phyloP scores from a whole-genome alignment of 2,797 vertebrate species.

The Anas flavirostris region DNA sequence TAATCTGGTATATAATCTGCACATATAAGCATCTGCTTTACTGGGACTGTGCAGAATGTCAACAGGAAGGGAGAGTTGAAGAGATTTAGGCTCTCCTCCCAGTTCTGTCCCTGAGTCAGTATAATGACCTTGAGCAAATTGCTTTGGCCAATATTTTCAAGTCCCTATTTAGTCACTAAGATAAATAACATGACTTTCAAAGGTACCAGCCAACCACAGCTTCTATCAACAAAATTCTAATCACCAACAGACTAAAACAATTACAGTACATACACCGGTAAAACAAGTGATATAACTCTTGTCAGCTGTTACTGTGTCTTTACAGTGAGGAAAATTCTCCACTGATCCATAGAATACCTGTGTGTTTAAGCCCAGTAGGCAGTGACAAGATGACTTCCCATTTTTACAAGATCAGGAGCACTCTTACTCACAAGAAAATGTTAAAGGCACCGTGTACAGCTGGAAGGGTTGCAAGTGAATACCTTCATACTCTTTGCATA shows the following conservation, averaged over 20 bases:
- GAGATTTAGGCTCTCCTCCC: neutral
- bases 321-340: neutral
- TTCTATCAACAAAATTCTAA: neutral
- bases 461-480: neutral
- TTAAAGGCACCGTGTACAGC: neutral
- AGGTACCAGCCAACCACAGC: neutral
- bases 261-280: neutral
- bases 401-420: neutral
- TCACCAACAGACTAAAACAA: neutral
- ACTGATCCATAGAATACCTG: neutral
- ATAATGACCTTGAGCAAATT: slow-evolving; percentile 30
- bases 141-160: slow-evolving; percentile 21
- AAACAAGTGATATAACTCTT: neutral
- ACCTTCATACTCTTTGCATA: neutral
- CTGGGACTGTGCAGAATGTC: neutral
- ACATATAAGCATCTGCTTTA: neutral
- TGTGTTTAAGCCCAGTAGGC: neutral
- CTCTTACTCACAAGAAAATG: neutral
- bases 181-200: slow-evolving; percentile 21
- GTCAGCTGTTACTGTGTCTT: neutral
- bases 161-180: neutral
- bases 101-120: neutral
- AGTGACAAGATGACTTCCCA: neutral
- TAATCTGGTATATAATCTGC: neutral
- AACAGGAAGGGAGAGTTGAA: neutral